Conservation (phyloP, 2,797 vertebrate species). For the Intellagama lesueurii region DNA sequence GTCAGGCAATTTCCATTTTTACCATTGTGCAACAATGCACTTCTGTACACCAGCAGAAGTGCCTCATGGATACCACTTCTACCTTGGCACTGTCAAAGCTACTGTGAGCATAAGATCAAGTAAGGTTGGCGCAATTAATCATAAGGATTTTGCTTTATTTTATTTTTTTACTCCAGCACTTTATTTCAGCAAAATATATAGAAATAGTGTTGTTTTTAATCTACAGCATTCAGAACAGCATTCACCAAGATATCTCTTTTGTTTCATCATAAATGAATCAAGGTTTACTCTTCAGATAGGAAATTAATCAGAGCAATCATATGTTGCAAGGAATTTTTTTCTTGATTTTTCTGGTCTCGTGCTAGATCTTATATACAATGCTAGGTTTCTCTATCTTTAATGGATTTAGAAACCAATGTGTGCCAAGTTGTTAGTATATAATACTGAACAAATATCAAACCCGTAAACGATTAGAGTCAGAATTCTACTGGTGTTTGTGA, state of each 20-base stretch:
- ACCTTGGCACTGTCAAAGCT: no score
- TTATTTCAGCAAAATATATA: not conserved
- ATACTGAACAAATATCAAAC: not conserved
- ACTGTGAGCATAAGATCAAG: no score
- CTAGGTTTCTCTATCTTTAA: not conserved
- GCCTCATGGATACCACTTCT: no score
- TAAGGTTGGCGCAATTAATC: no score
- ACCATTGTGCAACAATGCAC: no score
- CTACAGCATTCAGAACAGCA: not conserved
- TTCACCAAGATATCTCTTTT: not conserved
- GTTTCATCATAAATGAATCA: not conserved
- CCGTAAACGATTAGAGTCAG: not conserved
- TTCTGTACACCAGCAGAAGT: no score
- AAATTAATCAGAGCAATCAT: not conserved
- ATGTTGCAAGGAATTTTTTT: not conserved
- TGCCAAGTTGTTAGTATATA: not conserved
- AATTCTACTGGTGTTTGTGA: not conserved
- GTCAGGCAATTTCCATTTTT: no score
- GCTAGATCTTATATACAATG: not conserved
- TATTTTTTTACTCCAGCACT: not conserved
- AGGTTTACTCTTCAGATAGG: slow-evolving; percentile 1
- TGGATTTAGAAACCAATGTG: not conserved
- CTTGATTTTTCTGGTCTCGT: not conserved
- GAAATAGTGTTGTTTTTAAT: not conserved
- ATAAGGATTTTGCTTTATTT: no score